These are phyloP conservation scores for Asobara japonica DNA, from an alignment of 1,140 invertebrate species.

Conservation along the genomic window DNA sequence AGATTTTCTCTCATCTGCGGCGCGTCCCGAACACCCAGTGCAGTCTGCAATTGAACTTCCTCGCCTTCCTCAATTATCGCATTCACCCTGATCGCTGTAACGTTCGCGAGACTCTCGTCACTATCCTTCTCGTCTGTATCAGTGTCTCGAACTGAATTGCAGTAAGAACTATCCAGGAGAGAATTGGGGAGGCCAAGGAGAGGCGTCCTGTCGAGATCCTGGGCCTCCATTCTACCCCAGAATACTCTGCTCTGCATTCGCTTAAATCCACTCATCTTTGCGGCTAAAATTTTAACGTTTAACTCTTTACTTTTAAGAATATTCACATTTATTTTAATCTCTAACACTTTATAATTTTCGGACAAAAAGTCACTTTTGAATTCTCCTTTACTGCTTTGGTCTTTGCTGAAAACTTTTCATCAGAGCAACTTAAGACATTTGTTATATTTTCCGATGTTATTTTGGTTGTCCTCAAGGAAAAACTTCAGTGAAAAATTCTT, in stretches of 20 bases:
- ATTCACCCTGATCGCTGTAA: neutral
- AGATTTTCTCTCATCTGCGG: neutral
- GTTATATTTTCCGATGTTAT: too few relatives aligned
- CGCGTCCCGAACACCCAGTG: neutral
- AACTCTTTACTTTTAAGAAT: neutral
- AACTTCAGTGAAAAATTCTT: too few relatives aligned
- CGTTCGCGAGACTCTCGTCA: neutral
- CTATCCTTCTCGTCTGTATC: slow-evolving; percentile 25
- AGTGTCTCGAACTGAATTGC: slow-evolving; percentile 34
- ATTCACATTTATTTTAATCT: too few relatives aligned
- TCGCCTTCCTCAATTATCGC: neutral
- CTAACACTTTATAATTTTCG: too few relatives aligned
- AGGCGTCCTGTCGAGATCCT: slow-evolving; percentile 42
- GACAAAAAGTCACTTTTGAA: too few relatives aligned
- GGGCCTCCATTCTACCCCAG: slow-evolving; percentile 57
- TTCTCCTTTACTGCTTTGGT: too few relatives aligned
- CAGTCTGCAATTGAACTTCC: neutral
- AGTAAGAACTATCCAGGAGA: slow-evolving; percentile 18
- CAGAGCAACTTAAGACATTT: too few relatives aligned
- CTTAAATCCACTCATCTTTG: slow-evolving; percentile 59
- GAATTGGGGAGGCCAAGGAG: neutral
- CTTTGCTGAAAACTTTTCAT: too few relatives aligned
- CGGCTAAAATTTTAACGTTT: neutral
- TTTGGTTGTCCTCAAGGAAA: too few relatives aligned
- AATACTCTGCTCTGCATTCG: slow-evolving; percentile 60